Base-by-base conservation (phyloP, 2,113 vertebrate genomes). In the Cebus imitator region DNA sequence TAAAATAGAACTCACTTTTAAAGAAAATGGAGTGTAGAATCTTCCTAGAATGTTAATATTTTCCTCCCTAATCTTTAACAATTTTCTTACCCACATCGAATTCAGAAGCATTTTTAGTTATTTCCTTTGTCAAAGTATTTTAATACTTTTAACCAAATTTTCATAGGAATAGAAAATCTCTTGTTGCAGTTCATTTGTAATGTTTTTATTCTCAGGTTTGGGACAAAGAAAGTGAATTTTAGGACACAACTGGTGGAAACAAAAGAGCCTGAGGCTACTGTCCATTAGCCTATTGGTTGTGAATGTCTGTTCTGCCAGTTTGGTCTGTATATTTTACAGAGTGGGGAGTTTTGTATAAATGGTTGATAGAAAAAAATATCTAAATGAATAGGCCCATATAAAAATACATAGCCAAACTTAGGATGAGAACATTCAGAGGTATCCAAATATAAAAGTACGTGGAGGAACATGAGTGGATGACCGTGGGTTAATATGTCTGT, bases 141-240 rank as follows among this genome's bases (percentile, higher is more conserved):
- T 88, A 48, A 90, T 91, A 88, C 32, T 40, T 87, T 68, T 48
- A 88, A 87, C 40, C 4, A 2, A 55, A 81, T 93, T 97, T 93
- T 76, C 20, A 72, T 16, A 64, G 57, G 18, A 16, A 55, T 0
- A 57, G 27, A 5, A 68, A 61, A 37, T n/a, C 20, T 84, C 23
- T 70, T 70, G 23, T 40, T 89, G 45, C 2, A 11, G 13, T 80
- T 92, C 9, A n/a, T 94, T 58, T 87, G 27, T 52, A 83, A 68
- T 61, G 45, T 40, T 72, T 86, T 78, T 89, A 61, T 76, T 64
- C 57, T 80, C 3, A 84, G 32, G 70, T 68, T 75, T 85, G 79
- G 17, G 9, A 83, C 4, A 84, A 70, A 68, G 52, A 30, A 79
- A 83, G 20, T 25, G 32, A 95, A 87, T n/a, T 27, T 82, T n/a